Conservation (phyloP, 2,888 invertebrate genomes). For the Lasius fuliginosus region DNA sequence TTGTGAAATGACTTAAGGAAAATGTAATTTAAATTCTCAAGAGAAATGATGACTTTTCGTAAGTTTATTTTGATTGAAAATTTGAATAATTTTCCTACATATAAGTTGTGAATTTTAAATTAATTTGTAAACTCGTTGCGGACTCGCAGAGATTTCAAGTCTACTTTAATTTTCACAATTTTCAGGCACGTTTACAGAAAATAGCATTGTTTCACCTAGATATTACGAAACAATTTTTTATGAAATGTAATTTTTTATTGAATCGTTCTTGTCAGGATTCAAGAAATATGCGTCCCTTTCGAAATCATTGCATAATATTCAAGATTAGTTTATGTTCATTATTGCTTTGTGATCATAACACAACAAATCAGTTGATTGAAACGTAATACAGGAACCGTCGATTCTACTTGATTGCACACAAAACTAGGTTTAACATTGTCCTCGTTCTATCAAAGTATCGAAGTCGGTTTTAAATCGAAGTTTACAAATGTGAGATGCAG, state of each 20-base stretch:
- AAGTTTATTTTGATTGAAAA: constrained; percentile 30
- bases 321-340: background rate
- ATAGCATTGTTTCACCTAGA: background rate
- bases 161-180: constrained; percentile 26
- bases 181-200: background rate
- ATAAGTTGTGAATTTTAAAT: background rate
- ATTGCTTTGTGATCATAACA: background rate
- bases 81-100: background rate
- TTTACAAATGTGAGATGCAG: background rate
- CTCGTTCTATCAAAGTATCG: background rate
- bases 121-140: constrained; percentile 70
- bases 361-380: background rate
- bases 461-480: background rate
- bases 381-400: background rate
- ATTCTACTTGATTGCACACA: background rate
- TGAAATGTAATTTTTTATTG: background rate
- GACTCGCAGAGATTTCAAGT: constrained; percentile 68
- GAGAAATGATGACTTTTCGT: background rate
- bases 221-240: background rate
- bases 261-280: background rate
- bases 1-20: background rate
- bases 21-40: constrained; percentile 14
- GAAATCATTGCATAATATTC: constrained; percentile 16
- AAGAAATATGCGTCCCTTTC: background rate
- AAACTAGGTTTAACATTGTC: background rate